phyloP scores from a whole-genome alignment of 2,113 vertebrate genomes.

The Aplodontia rufa region DNA sequence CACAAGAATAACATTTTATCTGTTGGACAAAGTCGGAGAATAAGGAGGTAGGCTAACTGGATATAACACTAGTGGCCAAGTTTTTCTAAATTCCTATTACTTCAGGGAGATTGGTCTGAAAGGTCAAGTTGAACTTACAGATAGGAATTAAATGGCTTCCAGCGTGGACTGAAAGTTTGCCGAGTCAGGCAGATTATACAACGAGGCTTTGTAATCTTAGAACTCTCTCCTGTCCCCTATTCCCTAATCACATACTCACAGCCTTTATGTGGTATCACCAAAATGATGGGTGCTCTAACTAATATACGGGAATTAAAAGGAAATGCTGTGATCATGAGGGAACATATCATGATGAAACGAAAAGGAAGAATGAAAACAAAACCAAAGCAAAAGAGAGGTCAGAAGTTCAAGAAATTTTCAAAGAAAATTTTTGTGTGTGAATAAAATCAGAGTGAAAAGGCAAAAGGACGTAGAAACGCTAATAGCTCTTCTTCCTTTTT shows the following conservation, averaged over 20 bases:
- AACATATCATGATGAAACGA: not conserved
- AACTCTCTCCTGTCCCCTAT: not conserved
- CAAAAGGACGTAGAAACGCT: not conserved
- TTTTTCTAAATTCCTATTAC: conserved; percentile 29
- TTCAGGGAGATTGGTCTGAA: conserved; percentile 4
- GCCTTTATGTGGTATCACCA: conserved; percentile 62
- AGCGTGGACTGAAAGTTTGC: conserved; percentile 49
- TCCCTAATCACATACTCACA: conserved; percentile 66
- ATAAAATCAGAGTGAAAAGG: not conserved
- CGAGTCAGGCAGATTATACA: conserved; percentile 56
- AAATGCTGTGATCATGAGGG: conserved; percentile 46
- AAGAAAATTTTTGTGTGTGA: conserved; percentile 1
- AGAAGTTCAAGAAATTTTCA: conserved; percentile 51
- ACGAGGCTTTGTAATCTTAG: conserved; percentile 67
- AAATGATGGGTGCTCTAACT: conserved; percentile 65
- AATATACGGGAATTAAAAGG: conserved; percentile 51
- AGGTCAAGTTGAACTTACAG: conserved; percentile 14
- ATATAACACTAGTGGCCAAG: not conserved
- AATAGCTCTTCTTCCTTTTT: not conserved
- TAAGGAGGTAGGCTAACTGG: not conserved
- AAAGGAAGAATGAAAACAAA: not conserved
- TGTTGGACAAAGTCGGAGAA: conserved; percentile 25
- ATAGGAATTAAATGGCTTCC: conserved; percentile 47
- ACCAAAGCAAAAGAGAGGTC: conserved; percentile 36
- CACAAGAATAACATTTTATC: not conserved